Conservation (phyloP, 2,888 invertebrate species). For the Odontothrips loti region DNA sequence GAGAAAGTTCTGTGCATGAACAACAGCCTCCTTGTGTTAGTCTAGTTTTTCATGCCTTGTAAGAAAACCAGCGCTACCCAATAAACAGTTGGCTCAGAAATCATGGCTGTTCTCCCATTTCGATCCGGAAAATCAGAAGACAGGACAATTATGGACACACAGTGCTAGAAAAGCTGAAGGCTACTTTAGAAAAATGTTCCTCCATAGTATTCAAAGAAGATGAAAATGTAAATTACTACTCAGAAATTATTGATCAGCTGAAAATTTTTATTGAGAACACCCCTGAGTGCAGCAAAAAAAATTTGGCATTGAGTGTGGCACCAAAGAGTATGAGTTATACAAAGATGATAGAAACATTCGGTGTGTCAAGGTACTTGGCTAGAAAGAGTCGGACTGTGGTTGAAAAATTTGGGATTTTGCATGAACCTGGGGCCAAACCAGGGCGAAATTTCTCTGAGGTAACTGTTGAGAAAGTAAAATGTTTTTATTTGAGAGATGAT, state of each 20-base stretch:
- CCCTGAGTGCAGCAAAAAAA: neutral
- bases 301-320: neutral
- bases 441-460: neutral
- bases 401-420: neutral
- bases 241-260: neutral
- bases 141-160: too few species aligned
- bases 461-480: neutral
- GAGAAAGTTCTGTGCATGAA: too few species aligned
- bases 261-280: neutral
- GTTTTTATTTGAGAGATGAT: neutral
- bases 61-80: too few species aligned
- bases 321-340: neutral
- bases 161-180: too few species aligned
- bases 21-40: too few species aligned
- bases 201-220: too few species aligned
- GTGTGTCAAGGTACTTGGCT: neutral
- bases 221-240: too few species aligned
- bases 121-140: too few species aligned
- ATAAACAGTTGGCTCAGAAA: too few species aligned
- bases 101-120: too few species aligned
- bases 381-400: neutral
- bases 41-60: too few species aligned
- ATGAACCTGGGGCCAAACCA: neutral
- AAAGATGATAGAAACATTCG: neutral
- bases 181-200: too few species aligned